A percentile compares a stretch with the other conserved stretches of the same genome.
Conservation (phyloP, 2,113 vertebrate species). For the Hippopotamus amphibius region DNA sequence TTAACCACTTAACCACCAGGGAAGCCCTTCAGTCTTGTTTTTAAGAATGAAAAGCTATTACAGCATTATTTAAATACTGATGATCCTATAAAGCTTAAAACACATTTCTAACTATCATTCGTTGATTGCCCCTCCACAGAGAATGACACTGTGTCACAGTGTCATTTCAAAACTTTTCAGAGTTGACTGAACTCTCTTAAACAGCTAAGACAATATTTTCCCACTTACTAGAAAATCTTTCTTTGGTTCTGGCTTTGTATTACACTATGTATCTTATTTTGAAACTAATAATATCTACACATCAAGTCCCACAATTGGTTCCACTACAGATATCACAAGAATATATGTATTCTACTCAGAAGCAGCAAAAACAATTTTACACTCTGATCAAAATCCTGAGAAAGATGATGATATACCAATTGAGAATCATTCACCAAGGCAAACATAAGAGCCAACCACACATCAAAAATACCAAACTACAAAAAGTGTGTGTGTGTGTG, state of each 20-base stretch:
- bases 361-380: conserved; percentile 35
- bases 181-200: background rate
- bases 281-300: background rate
- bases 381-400: background rate
- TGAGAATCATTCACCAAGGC: background rate
- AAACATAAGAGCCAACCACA: background rate
- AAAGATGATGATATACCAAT: background rate
- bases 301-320: background rate
- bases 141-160: background rate
- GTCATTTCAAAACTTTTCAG: background rate
- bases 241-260: background rate
- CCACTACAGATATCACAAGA: background rate
- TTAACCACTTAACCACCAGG: no score
- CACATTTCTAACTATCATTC: background rate
- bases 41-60: conserved; percentile 16
- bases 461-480: background rate
- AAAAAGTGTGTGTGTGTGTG: background rate
- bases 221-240: background rate
- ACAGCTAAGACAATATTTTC: background rate
- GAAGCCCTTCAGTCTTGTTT: conserved; percentile 25
- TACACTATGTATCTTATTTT: background rate
- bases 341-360: conserved; percentile 29
- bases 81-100: conserved; percentile 16
- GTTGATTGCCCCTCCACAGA: background rate
- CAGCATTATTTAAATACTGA: background rate